phyloP scores from a whole-genome alignment of 2,797 vertebrate species.

The Poeciliopsis paucimaculata region DNA sequence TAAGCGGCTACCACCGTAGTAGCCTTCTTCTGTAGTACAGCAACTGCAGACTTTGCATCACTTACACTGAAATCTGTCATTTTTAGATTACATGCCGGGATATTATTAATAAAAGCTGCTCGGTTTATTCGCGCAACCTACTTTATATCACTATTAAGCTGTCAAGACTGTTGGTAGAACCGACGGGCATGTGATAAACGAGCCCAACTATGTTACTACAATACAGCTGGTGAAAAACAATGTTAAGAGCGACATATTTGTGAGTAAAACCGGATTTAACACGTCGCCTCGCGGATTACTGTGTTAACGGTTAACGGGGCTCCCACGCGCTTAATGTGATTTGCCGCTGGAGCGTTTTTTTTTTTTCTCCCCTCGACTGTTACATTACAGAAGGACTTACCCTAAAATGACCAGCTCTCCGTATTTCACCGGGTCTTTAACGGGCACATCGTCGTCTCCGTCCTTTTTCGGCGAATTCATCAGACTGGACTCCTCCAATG shows the following conservation, averaged over 20 bases:
- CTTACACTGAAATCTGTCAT: conserved; percentile 11
- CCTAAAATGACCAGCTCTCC: conserved; percentile 95
- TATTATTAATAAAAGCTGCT: neutral
- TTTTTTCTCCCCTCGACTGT: neutral
- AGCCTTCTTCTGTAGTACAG: conserved; percentile 33
- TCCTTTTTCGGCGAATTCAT: conserved; percentile 95
- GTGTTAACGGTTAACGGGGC: conserved; percentile 24
- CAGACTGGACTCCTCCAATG: conserved; percentile 75
- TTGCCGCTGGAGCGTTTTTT: conserved; percentile 16
- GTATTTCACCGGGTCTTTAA: conserved; percentile 95
- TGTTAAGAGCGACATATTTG: neutral
- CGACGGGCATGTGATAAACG: conserved; percentile 3
- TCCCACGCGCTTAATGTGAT: conserved; percentile 29
- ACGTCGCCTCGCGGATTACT: conserved; percentile 40
- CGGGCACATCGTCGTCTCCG: conserved; percentile 89
- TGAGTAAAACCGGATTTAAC: conserved; percentile 37
- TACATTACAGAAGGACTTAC: conserved; percentile 79
- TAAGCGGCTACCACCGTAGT: conserved; percentile 63
- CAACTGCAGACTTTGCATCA: conserved; percentile 2
- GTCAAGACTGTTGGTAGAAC: neutral
- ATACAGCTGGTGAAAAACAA: neutral
- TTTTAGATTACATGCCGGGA: neutral
- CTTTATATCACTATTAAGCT: conserved; percentile 43
- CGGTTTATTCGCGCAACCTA: conserved; percentile 55
- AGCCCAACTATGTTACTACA: neutral